A percentile compares a stretch with the other conserved stretches of the same genome.
Conservation (phyloP, 2,888 invertebrate species). For the Nemotelus nigrinus region DNA sequence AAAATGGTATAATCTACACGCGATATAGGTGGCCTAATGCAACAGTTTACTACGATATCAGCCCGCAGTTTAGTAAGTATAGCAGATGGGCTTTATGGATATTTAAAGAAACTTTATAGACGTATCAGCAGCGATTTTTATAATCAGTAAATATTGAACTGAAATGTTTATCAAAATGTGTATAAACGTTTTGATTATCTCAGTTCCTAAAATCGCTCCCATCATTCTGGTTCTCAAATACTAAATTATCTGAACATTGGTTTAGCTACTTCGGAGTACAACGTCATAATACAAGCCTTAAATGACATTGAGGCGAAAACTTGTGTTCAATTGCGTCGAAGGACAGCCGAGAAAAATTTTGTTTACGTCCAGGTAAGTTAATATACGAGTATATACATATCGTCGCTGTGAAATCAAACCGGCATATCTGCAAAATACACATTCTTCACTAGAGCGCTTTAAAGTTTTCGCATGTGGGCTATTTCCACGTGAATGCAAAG, state of each 20-base stretch:
- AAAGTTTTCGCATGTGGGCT: too few relatives aligned
- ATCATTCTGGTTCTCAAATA: too few relatives aligned
- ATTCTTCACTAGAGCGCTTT: too few relatives aligned
- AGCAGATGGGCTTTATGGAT: not conserved
- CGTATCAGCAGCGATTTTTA: too few relatives aligned
- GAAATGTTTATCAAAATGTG: too few relatives aligned
- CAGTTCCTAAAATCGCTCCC: too few relatives aligned
- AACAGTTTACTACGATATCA: slow-evolving; percentile 74
- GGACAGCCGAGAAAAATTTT: slow-evolving; percentile 62
- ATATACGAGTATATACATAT: not conserved
- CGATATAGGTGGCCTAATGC: slow-evolving; percentile 72
- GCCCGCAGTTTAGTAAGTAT: slow-evolving; percentile 65
- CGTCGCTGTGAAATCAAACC: too few relatives aligned
- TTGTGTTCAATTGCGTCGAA: slow-evolving; percentile 76
- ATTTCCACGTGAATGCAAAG: too few relatives aligned
- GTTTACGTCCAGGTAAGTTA: slow-evolving; percentile 56
- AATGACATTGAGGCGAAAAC: slow-evolving; percentile 76
- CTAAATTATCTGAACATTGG: too few relatives aligned
- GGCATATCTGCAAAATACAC: too few relatives aligned
- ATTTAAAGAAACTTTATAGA: not conserved
- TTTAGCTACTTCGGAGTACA: slow-evolving; percentile 52
- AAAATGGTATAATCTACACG: slow-evolving; percentile 71
- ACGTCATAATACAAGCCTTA: slow-evolving; percentile 74
- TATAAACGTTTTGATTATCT: too few relatives aligned
- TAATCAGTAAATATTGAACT: too few relatives aligned